These are phyloP conservation scores for Cottoperca gobio DNA, from an alignment of 2,797 vertebrate species.

Conservation along the genomic window DNA sequence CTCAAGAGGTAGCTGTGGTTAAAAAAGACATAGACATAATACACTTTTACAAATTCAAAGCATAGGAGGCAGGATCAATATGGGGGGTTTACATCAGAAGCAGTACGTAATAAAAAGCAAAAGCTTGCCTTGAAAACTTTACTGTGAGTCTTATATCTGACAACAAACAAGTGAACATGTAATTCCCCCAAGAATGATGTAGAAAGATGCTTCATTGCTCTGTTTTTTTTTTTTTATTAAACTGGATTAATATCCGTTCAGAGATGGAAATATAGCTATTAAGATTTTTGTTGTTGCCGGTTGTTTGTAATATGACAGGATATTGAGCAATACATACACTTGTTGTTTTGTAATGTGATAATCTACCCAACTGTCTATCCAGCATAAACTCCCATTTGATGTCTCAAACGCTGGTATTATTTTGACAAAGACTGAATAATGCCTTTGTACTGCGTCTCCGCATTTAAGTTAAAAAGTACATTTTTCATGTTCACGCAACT, in stretches of 20 bases:
- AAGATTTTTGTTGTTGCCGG: background rate
- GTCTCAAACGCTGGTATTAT: too few species aligned
- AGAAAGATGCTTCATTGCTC: background rate
- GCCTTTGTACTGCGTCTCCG: too few species aligned
- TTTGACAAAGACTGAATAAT: too few species aligned
- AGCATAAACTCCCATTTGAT: too few species aligned
- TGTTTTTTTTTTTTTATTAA: constrained; percentile 1
- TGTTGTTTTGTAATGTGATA: too few species aligned
- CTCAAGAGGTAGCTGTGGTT: background rate
- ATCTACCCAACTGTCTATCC: too few species aligned
- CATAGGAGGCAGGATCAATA: constrained; percentile 8
- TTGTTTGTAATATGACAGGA: too few species aligned
- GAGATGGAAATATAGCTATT: background rate
- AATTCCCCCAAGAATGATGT: background rate
- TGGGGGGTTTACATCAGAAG: background rate
- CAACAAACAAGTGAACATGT: constrained; percentile 4
- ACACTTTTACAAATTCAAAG: background rate
- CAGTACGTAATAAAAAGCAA: background rate
- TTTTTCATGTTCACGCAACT: background rate
- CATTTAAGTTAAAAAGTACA: too few species aligned
- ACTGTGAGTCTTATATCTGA: background rate
- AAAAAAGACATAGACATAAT: background rate
- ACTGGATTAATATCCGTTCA: constrained; percentile 5
- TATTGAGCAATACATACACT: too few species aligned
- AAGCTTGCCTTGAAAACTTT: background rate